Base-by-base conservation (phyloP, 2,113 vertebrate species). In the Pomatorhinus ruficollis region DNA sequence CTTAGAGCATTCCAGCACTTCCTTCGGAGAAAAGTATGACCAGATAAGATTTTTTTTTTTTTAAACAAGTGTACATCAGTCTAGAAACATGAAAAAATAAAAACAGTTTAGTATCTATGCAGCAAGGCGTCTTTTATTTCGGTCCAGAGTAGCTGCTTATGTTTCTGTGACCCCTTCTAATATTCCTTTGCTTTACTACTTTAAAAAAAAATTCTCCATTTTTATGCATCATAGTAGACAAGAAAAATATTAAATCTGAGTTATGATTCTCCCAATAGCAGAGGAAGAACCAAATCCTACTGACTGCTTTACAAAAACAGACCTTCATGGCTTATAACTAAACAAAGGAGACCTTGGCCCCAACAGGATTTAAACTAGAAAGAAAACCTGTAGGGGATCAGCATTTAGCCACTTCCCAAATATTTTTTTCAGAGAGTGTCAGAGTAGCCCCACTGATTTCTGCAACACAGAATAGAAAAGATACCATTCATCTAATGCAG, bases 161-260 rank as follows among this genome's bases (percentile, higher is more conserved):
- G 35, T 59, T 89, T 83, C 42, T 78, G 12, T 40, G 47, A 24
- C 28, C 96, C 49, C 69, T 65, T 92, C n/a, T 87, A 66, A 60
- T 68, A 49, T 94, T 95, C 50, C 40, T 89, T 85, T 68, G 11
- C 44, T 37, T 54, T 95, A 91, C 27, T 87, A 65, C 63, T 85
- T 12, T 2, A 42, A 57, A 83, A 72, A 89, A 77, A 90, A 83
- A 23, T 1, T 14, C 22, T 30, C 40, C 5, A 14, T 72, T 92
- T 50, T 64, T 75, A 72, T 59, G 31, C n/a, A 78, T 44, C 39
- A 12, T 52, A 71, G 44, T 30, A 90, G 15, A 59, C 27, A 88
- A 76, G 9, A 82, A 96, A 91, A 65, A 31, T 92, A 96, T 54
- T 70, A 93, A 94, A 71, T 93, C 11, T 65, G 24, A 90, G 22